Evolutionary conservation across 2,113 vertebrate genomes (phyloP), one percentile per base, ranked within the genome.

Genomic region (Saguinus imperator): DNA sequence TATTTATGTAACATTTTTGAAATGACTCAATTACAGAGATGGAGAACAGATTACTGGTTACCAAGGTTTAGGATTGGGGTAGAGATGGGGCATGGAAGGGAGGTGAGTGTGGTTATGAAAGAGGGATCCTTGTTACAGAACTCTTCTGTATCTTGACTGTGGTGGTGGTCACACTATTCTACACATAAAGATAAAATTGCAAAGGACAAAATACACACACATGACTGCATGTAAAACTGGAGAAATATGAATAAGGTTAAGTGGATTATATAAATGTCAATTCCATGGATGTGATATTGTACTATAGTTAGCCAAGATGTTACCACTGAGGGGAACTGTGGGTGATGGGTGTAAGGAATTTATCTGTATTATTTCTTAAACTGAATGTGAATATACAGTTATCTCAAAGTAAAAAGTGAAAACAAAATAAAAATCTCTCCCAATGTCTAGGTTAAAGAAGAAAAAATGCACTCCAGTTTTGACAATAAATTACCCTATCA

Each of bases 1-100:
- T 35, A 91, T 83, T 88, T 58, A 77, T 37, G 12, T 27, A 72
- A 91, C 75, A 94, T 75, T 92, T 96, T 66, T 89, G 52, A 68
- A 57, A 66, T 29, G 27, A 81, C 25, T 86, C 29, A 75, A 50
- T 75, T 75, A 92, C 9, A 89, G 21, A 45, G n/a, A 64, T 92
- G 40, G 43, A 90, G 40, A 87, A 48, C 13, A 76, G 37, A 64
- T 91, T 52, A 76, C 73, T 86, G 43, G 40, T 76, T 91, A 11
- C 35, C 35, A 81, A 40, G 35, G 25, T 27, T 77, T 95, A 14
- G 37, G 21, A 35, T 64, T 64, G 27, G 40, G 12, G 13, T 16
- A 32, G 0, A 32, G 43, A 18, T 27, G 40, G 23, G 12, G 40
- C 23, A 27, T 64, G 16, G 8, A 25, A 45, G 25, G 61, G 43